phyloP scores from a whole-genome alignment of 2,113 vertebrate species.

The Sinocyclocheilus anshuiensis region DNA sequence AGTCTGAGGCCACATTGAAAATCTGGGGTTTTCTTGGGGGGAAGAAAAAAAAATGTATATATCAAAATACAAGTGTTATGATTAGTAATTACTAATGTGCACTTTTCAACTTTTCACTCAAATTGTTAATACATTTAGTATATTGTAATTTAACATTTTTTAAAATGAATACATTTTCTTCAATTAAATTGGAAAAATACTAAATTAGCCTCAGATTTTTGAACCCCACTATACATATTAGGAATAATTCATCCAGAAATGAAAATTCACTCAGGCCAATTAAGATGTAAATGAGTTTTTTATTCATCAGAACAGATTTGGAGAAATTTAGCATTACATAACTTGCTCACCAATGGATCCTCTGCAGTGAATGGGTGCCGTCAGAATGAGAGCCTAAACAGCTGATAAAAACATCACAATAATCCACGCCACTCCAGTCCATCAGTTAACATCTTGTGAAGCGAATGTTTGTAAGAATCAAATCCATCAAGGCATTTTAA shows the following conservation, averaged over 20 bases:
- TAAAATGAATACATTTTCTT: not conserved
- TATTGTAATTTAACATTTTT: not conserved
- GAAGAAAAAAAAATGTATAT: not conserved
- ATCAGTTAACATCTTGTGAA: too few relatives aligned
- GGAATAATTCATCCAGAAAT: not conserved
- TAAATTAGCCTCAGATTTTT: not conserved
- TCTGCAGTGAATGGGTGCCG: not conserved
- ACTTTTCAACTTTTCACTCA: not conserved
- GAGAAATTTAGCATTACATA: not conserved
- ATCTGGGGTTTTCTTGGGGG: not conserved
- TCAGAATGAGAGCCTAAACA: not conserved
- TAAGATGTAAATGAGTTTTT: too few relatives aligned
- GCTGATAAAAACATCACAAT: not conserved
- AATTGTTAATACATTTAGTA: not conserved
- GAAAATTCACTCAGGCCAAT: too few relatives aligned
- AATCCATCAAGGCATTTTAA: too few relatives aligned
- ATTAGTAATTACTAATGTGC: not conserved
- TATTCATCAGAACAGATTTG: not conserved
- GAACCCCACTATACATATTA: not conserved
- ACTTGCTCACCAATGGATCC: not conserved
- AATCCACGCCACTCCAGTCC: not conserved
- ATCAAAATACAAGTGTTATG: not conserved
- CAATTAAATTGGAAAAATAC: not conserved
- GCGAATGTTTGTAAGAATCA: too few relatives aligned
- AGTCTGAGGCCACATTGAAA: not conserved